Evolutionary conservation across 2,797 vertebrate genomes (phyloP).

Genomic region (Percopsis omiscomaycus): DNA sequence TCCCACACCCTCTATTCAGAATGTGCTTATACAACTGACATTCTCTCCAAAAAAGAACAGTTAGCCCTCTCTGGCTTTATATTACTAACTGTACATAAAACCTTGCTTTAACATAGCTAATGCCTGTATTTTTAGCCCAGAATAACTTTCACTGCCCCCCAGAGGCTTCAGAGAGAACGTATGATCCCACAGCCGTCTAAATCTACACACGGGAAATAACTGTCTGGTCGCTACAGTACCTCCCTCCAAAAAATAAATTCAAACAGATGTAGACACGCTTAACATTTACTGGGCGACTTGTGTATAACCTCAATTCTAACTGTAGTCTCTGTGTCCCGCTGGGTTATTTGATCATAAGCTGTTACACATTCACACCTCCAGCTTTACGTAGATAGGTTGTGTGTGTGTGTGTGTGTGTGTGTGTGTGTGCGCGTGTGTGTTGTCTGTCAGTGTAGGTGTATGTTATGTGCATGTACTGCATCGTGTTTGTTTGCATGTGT

Average conservation of each 20-base stretch:
- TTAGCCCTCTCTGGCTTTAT: conserved; percentile 28
- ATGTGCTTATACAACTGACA: conserved; percentile 27
- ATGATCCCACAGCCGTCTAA: conserved; percentile 38
- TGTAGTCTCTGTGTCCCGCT: conserved; percentile 50
- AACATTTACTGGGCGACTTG: conserved; percentile 52
- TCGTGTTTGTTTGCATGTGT: conserved; percentile 12
- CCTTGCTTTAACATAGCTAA: conserved; percentile 23
- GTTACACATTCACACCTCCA: conserved; percentile 39
- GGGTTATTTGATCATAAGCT: conserved; percentile 47
- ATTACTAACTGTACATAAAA: conserved; percentile 26
- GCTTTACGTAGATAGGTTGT: conserved; percentile 23
- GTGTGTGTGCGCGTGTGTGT: conserved; percentile 6
- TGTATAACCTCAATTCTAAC: conserved; percentile 45
- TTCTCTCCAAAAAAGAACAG: conserved; percentile 8
- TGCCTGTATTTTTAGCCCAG: conserved; percentile 5
- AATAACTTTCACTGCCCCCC: conserved; percentile 23
- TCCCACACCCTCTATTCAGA: background rate
- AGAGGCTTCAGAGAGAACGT: conserved; percentile 7
- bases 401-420: conserved; percentile 33
- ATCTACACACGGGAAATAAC: conserved; percentile 49
- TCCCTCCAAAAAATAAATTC: conserved; percentile 48
- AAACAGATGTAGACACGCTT: conserved; percentile 58
- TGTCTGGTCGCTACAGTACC: conserved; percentile 34
- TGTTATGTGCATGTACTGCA: conserved; percentile 29
- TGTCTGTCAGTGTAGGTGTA: conserved; percentile 1